Evolutionary conservation across 2,888 invertebrate species (phyloP).

Genomic region (Halictus ligatus): DNA sequence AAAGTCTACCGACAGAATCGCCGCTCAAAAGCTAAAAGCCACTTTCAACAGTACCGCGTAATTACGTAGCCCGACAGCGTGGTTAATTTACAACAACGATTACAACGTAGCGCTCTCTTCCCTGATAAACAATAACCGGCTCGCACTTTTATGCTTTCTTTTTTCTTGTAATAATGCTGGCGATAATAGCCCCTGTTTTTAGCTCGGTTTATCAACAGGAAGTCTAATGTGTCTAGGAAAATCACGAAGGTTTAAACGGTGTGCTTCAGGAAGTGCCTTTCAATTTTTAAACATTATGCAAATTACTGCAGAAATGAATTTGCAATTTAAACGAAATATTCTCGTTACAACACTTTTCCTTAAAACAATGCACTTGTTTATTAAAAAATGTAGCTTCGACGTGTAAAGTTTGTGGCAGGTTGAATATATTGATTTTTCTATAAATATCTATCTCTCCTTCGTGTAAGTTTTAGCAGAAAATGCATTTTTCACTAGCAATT

Average conservation of each 20-base stretch:
- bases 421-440: too few species aligned
- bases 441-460: too few species aligned
- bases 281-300: neutral
- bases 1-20: neutral
- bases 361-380: neutral
- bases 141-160: neutral
- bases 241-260: neutral
- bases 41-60: slow-evolving; percentile 20
- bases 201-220: slow-evolving; percentile 48
- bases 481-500: too few species aligned
- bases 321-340: neutral
- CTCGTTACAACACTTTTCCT: neutral
- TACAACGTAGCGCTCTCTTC: slow-evolving; percentile 32
- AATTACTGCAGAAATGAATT: neutral
- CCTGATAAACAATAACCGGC: slow-evolving; percentile 19
- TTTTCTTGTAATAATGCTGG: neutral
- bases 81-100: slow-evolving; percentile 20
- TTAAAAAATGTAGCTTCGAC: too few species aligned
- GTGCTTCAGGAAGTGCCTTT: neutral
- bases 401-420: too few species aligned
- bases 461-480: too few species aligned
- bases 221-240: slow-evolving; percentile 25
- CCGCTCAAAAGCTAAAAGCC: slow-evolving; percentile 16
- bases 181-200: slow-evolving; percentile 29
- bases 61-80: slow-evolving; percentile 8